Conservation (phyloP, 1,140 invertebrate species). For the Bombus cullumanus region DNA sequence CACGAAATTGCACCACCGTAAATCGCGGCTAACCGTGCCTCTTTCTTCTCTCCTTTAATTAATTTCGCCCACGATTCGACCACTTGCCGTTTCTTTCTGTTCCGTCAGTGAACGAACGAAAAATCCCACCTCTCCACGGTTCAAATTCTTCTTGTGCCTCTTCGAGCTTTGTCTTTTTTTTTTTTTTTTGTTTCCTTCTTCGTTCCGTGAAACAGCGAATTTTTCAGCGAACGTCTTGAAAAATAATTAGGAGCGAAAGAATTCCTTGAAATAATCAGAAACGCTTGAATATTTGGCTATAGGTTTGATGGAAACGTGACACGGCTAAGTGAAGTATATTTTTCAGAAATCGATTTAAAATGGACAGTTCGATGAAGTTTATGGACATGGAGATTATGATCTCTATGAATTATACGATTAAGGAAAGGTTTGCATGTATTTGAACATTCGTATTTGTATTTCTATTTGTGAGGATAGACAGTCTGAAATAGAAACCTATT, state of each 20-base stretch:
- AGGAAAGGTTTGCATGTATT: too few relatives aligned
- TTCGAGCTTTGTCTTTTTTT: neutral
- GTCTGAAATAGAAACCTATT: neutral
- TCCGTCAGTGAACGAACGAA: neutral
- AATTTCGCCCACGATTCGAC: slow-evolving; percentile 27
- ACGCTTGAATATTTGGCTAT: neutral
- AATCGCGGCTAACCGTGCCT: slow-evolving; percentile 7
- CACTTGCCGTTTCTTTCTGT: neutral
- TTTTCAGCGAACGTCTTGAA: neutral
- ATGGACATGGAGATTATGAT: too few relatives aligned
- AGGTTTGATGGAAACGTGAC: too few relatives aligned
- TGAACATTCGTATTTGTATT: too few relatives aligned
- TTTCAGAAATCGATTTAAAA: neutral
- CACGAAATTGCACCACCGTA: slow-evolving; percentile 48
- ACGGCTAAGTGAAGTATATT: neutral
- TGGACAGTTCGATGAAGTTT: neutral
- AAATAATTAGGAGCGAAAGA: neutral
- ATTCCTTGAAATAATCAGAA: too few relatives aligned
- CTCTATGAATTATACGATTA: too few relatives aligned
- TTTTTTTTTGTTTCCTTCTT: neutral
- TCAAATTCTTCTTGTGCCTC: neutral
- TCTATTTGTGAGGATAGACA: too few relatives aligned
- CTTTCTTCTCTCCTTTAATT: slow-evolving; percentile 23
- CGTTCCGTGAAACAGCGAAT: neutral
- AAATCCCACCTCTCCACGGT: neutral